These are phyloP conservation scores for Philhelius pedissequus DNA, from an alignment of 2,888 invertebrate species.

Conservation along the genomic window DNA sequence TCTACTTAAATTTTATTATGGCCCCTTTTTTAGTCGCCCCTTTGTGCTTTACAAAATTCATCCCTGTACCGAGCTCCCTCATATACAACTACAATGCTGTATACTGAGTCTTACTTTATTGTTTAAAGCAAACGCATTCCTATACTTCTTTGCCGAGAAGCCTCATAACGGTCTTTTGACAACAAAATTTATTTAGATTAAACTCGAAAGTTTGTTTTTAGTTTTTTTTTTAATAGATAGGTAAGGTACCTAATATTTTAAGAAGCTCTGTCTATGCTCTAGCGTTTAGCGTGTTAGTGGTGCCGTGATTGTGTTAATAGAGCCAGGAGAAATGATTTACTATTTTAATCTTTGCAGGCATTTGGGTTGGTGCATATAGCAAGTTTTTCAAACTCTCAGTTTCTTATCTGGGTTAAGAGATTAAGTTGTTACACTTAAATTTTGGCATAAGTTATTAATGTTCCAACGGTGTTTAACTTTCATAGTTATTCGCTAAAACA, in stretches of 20 bases:
- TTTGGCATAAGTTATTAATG: constrained; percentile 66
- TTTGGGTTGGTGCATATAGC: constrained; percentile 25
- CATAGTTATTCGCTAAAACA: not conserved
- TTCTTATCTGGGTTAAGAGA: constrained; percentile 64
- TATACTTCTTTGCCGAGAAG: constrained; percentile 10
- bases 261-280: constrained; percentile 34
- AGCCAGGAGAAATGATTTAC: constrained; percentile 59
- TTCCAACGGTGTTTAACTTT: constrained; percentile 47
- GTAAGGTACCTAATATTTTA: no score
- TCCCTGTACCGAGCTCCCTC: not conserved
- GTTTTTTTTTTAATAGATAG: not conserved
- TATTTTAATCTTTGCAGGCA: constrained; percentile 67
- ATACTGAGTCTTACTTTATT: no score
- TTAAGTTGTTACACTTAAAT: constrained; percentile 66
- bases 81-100: not conserved
- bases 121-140: not conserved
- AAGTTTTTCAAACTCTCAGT: constrained; percentile 64
- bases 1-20: no score
- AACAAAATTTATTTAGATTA: constrained; percentile 67
- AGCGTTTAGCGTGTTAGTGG: not conserved
- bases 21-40: no score
- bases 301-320: constrained; percentile 54
- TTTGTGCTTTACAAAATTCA: not conserved
- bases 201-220: constrained; percentile 55
- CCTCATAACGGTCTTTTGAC: constrained; percentile 50